Evolutionary conservation across 92 coral and sea anemone genomes (phyloP).

Genomic region (Bergia puertoricense): DNA sequence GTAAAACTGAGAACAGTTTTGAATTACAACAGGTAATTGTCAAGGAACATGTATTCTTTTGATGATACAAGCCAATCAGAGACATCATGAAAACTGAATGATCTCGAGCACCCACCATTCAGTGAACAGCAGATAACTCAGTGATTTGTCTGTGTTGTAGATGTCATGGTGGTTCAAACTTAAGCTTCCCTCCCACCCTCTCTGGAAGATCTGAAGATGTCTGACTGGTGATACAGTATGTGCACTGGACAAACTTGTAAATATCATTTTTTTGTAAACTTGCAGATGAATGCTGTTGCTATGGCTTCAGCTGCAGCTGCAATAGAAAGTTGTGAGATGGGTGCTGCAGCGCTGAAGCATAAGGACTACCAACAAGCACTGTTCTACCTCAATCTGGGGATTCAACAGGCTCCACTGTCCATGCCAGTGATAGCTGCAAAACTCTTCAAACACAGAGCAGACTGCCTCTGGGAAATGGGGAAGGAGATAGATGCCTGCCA

Average conservation of each 20-base stretch:
- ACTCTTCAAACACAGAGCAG: conserved; percentile 56
- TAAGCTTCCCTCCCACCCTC: too few relatives aligned
- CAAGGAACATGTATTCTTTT: too few relatives aligned
- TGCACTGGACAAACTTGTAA: background rate
- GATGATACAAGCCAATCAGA: too few relatives aligned
- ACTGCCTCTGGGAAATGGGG: conserved; percentile 56
- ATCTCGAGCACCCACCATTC: too few relatives aligned
- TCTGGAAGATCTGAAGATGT: too few relatives aligned
- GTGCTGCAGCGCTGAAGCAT: background rate
- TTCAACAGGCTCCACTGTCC: conserved; percentile 50
- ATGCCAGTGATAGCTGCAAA: conserved; percentile 47
- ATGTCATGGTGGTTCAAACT: too few relatives aligned
- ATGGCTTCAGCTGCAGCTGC: conserved; percentile 11
- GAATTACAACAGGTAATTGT: too few relatives aligned
- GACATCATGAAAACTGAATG: too few relatives aligned
- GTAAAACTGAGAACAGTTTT: too few relatives aligned
- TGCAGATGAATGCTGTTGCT: background rate
- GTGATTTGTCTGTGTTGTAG: too few relatives aligned
- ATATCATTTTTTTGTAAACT: background rate
- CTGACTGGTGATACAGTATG: too few relatives aligned
- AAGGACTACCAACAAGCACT: conserved; percentile 50
- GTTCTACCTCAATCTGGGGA: conserved; percentile 32
- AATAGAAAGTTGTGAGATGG: conserved; percentile 23
- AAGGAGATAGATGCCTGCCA: conserved; percentile 49
- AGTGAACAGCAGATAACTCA: too few relatives aligned